Evolutionary conservation across 2,888 invertebrate genomes (phyloP), one percentile per base, ranked within the genome.

Genomic region (Esperia sulphurella): DNA sequence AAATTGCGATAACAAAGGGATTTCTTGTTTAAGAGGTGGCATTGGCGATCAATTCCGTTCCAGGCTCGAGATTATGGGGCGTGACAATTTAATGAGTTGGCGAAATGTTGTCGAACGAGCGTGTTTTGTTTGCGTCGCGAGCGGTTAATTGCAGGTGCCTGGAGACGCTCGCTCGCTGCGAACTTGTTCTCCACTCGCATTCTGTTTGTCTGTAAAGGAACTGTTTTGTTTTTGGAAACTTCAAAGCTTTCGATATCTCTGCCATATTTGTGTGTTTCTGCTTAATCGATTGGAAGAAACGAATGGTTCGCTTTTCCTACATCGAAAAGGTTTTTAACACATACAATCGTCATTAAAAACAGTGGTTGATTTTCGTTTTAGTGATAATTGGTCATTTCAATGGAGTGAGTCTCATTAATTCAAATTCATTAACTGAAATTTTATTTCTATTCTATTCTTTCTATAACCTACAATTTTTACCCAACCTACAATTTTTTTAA

Each of bases 51-150:
- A 53, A 52, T 58, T 55, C 47, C 52, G 45, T 53, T 58, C 56
- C 55, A 58, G 53, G 58, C 59, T 35, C 56, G 56, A 54, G 61
- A 66, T 64, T 66, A 65, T 58, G 55, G 58, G 63, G 63, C 76
- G 75, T 73, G 70, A 71, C 60, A 65, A 67, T 76, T 75, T 79
- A 79, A 79, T 71, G 71, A 79, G 71, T 50, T 39, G 41, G 21
- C 45, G 41, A 21, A 21, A 21, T 21, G 12, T 37, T n/a, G 21
- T 21, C 21, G 21, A 7, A 33, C 33, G 14, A 10, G 39, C 5
- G 21, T 43, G 38, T 40, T 46, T 45, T 60, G 53, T 55, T 50
- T 53, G 21, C 21, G 21, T 21, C 21, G 21, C 21, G 21, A 21
- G 21, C 51, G 52, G 58, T 13, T 61, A 52, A 61, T 62, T 63